Evolutionary conservation across 2,888 invertebrate genomes (phyloP).

Genomic region (Rotaria sp.): DNA sequence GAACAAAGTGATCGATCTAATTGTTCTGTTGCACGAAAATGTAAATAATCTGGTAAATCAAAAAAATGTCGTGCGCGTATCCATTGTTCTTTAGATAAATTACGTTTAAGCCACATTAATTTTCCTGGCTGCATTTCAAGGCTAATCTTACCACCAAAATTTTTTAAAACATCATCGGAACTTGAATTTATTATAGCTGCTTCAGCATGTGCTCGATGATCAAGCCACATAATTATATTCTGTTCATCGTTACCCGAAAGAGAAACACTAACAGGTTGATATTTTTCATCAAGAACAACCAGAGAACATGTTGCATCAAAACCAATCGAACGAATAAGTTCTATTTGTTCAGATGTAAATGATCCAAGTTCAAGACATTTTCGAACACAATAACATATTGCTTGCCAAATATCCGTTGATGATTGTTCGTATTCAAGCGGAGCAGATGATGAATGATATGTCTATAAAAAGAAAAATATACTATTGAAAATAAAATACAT

Average conservation of each 20-base stretch:
- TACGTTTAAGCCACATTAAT: constrained; percentile 76
- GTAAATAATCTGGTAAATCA: constrained; percentile 84
- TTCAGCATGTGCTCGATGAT: constrained; percentile 61
- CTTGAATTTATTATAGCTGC: constrained; percentile 73
- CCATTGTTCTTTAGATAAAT: constrained; percentile 59
- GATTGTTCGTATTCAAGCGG: constrained; percentile 79
- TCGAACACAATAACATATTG: constrained; percentile 68
- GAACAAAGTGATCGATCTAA: constrained; percentile 77
- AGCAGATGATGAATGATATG: constrained; percentile 33
- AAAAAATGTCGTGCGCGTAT: constrained; percentile 69
- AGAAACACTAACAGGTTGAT: constrained; percentile 53
- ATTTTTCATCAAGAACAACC: constrained; percentile 68
- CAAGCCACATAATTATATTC: constrained; percentile 56
- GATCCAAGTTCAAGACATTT: constrained; percentile 56
- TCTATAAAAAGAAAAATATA: not conserved
- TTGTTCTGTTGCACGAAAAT: constrained; percentile 78
- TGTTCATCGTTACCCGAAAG: constrained; percentile 58
- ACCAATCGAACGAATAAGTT: constrained; percentile 65
- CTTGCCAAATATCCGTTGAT: constrained; percentile 76
- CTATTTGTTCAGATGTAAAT: constrained; percentile 42
- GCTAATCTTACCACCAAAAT: constrained; percentile 83
- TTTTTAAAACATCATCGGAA: constrained; percentile 60
- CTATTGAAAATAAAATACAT: too few relatives aligned
- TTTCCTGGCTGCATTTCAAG: constrained; percentile 95
- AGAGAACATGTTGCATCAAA: constrained; percentile 93